Base-by-base conservation (phyloP, 2,888 invertebrate species). In the Imbricaverruca yamaguchii region DNA sequence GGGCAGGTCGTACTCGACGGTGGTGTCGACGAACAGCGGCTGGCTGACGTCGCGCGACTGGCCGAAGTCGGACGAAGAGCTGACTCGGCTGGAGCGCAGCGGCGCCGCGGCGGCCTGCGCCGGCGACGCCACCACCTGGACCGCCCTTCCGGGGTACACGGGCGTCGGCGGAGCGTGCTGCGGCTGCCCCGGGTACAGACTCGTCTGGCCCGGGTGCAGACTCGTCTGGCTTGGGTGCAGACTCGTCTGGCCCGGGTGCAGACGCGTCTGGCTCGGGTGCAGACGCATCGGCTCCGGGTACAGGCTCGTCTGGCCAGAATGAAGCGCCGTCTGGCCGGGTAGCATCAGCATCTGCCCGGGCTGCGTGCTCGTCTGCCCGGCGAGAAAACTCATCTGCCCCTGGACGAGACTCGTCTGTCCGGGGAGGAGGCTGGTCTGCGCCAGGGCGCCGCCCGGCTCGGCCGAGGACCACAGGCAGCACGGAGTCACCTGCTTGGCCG, bases 1-100 rank as follows among this genome's bases (percentile, higher is more conserved):
- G 10, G 74, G 74, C 74, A 74, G 74, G 74, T 74, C 74, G 55
- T 74, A 74, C 55, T 74, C 74, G 18, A 74, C 74, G 0, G 74
- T 74, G 21, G 74, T 74, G 74, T 74, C 74, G 53, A 74, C 74
- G 55, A 74, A 74, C 74, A 74, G 55, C 74, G 74, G 74, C 55
- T 53, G 55, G 8, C 53, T 74, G 53, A 74, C 2, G 55, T 74
- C 74, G 53, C 21, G 53, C 59, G 15, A 13, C 59, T 11, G 59
- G 39, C 39, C 23, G 23, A 25, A 25, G 53, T 74, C 74, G 9
- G 53, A 21, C 18, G 74, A 74, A 9, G 53, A 55, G 53, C 74
- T 53, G 18, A 74, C 74, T 0, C 74, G 15, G 55, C 74, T 74
- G 53, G 74, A 53, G 74, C 74, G 53, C 1, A 55, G 74, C 74